Evolutionary conservation across 2,797 vertebrate genomes (phyloP).

Genomic region (Sebastes trivittatus): DNA sequence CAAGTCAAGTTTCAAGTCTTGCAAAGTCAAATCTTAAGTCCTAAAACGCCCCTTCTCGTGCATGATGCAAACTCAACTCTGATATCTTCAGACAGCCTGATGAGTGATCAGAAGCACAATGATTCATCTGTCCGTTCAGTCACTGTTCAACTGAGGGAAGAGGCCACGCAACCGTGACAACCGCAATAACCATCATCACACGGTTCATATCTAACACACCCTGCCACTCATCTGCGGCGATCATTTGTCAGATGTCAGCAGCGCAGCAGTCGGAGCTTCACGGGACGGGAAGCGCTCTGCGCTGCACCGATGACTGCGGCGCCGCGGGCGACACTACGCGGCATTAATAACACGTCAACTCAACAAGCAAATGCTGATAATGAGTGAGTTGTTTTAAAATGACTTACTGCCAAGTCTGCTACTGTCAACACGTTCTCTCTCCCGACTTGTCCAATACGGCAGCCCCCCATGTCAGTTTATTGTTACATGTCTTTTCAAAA

Average conservation of each 20-base stretch:
- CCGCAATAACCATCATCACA: conserved; percentile 34
- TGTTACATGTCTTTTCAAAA: background rate
- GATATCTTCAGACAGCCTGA: background rate
- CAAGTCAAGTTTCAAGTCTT: too few species aligned
- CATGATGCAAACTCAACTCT: background rate
- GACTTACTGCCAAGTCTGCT: background rate
- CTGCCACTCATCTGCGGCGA: conserved; percentile 37
- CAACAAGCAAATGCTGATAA: background rate
- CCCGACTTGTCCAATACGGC: too few species aligned
- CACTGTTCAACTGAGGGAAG: background rate
- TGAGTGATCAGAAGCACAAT: background rate
- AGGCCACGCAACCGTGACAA: conserved; percentile 1
- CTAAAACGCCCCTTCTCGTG: background rate
- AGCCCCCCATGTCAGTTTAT: background rate
- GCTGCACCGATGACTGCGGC: background rate
- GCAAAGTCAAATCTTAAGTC: background rate
- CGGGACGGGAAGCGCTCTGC: background rate
- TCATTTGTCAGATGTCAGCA: conserved; percentile 37
- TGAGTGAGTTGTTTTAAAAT: background rate
- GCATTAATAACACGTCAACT: background rate
- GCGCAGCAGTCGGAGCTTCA: background rate
- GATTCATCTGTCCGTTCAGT: background rate
- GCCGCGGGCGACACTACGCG: background rate
- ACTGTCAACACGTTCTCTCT: background rate
- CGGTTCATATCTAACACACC: conserved; percentile 28